Evolutionary conservation across 2,797 vertebrate genomes (phyloP).

Genomic region (Triplophysa yarkandensis): DNA sequence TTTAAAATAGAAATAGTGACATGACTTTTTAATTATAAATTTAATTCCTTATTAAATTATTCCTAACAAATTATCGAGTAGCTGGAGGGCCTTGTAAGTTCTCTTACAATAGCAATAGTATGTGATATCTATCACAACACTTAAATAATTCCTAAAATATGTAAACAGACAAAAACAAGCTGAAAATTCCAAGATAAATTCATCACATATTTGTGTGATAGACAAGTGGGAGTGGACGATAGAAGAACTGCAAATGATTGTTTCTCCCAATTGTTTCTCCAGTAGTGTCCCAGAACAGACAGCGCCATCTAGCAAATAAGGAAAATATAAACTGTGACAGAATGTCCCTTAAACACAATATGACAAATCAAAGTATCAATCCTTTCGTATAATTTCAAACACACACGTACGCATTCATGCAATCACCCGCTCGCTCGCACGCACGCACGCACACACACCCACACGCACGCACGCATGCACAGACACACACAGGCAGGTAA

Average conservation of each 20-base stretch:
- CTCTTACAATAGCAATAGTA: not conserved
- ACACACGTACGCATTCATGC: too few relatives aligned
- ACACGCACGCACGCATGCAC: too few relatives aligned
- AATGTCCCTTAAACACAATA: conserved; percentile 58
- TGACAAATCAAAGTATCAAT: conserved; percentile 53
- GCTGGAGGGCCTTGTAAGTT: not conserved
- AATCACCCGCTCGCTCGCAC: too few relatives aligned
- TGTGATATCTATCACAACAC: not conserved
- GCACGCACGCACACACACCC: too few relatives aligned
- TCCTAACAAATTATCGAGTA: not conserved
- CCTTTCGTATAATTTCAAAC: too few relatives aligned
- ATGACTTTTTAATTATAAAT: not conserved
- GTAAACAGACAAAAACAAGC: not conserved
- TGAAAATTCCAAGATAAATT: not conserved
- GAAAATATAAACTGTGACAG: conserved; percentile 77
- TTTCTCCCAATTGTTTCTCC: conserved; percentile 63
- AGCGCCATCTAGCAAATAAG: conserved; percentile 97
- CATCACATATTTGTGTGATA: not conserved
- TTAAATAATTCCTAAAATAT: not conserved
- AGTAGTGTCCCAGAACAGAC: conserved; percentile 82
- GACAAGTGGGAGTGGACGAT: conserved; percentile 53
- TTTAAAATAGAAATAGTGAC: conserved; percentile 12
- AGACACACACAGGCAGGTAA: too few relatives aligned
- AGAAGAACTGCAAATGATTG: conserved; percentile 50
- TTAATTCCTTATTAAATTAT: not conserved